phyloP scores from a whole-genome alignment of 2,113 vertebrate species.

The Porphyrio hochstetteri region DNA sequence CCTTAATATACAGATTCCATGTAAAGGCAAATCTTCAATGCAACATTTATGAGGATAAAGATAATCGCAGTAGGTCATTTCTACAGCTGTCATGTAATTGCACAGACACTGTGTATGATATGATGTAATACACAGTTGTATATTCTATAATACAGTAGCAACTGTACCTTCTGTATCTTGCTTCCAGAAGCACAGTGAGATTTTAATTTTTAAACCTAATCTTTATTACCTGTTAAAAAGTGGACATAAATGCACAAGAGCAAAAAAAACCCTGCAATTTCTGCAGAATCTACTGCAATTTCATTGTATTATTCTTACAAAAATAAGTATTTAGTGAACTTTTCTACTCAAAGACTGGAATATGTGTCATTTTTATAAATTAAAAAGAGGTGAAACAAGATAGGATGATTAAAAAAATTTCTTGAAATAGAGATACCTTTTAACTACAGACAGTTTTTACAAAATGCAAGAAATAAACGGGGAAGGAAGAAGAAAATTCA shows the following conservation, averaged over 20 bases:
- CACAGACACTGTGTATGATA: neutral
- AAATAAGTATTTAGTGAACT: neutral
- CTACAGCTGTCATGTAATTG: neutral
- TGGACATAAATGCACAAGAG: neutral
- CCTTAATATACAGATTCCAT: neutral
- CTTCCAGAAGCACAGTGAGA: neutral
- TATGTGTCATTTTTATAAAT: neutral
- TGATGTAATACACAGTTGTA: neutral
- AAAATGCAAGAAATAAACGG: neutral
- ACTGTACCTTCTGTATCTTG: neutral
- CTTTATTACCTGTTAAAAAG: neutral
- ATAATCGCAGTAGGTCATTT: neutral
- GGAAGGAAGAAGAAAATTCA: neutral
- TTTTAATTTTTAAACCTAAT: neutral
- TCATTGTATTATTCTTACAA: neutral
- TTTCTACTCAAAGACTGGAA: neutral
- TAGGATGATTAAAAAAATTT: fast-evolving
- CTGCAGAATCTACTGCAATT: neutral
- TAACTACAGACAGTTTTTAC: neutral
- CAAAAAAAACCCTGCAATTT: neutral
- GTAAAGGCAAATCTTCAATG: neutral
- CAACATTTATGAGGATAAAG: neutral
- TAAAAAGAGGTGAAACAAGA: neutral
- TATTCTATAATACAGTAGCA: neutral
- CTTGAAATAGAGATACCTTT: neutral